These are phyloP conservation scores for Ornithorhynchus anatinus DNA, from an alignment of 2,113 vertebrate genomes.

Conservation along the genomic window DNA sequence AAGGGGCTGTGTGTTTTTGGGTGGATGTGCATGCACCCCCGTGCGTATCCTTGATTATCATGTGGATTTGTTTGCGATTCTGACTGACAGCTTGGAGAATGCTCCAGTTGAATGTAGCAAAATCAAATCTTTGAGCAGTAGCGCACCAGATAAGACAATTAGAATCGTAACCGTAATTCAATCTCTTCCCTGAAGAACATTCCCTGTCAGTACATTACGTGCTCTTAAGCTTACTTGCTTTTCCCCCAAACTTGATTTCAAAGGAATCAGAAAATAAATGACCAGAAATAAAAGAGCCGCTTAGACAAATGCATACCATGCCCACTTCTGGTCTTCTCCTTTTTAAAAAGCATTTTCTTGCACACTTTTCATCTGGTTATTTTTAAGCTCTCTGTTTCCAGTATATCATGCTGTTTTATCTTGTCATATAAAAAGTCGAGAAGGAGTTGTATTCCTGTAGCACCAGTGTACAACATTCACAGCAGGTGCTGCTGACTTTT, in stretches of 20 bases:
- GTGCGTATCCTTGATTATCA: no score
- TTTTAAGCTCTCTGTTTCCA: neutral
- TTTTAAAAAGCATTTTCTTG: neutral
- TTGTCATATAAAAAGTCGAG: neutral
- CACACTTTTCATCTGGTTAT: constrained; percentile 13
- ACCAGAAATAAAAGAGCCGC: neutral
- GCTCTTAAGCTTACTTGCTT: neutral
- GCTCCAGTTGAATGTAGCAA: neutral
- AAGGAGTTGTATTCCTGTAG: neutral
- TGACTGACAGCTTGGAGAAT: neutral
- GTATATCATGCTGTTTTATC: neutral
- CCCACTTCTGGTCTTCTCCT: neutral
- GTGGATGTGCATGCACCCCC: no score
- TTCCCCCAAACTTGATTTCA: neutral
- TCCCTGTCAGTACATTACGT: neutral
- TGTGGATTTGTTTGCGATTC: no score
- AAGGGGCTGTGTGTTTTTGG: neutral
- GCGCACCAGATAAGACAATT: no score
- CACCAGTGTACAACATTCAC: constrained; percentile 24
- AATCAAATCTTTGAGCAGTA: neutral
- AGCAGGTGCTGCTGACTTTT: constrained; percentile 85
- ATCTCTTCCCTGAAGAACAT: no score
- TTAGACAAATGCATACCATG: neutral
- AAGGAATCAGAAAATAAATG: neutral
- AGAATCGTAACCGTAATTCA: neutral